Conservation (phyloP, 2,797 vertebrate species). For the Cuculus canorus region DNA sequence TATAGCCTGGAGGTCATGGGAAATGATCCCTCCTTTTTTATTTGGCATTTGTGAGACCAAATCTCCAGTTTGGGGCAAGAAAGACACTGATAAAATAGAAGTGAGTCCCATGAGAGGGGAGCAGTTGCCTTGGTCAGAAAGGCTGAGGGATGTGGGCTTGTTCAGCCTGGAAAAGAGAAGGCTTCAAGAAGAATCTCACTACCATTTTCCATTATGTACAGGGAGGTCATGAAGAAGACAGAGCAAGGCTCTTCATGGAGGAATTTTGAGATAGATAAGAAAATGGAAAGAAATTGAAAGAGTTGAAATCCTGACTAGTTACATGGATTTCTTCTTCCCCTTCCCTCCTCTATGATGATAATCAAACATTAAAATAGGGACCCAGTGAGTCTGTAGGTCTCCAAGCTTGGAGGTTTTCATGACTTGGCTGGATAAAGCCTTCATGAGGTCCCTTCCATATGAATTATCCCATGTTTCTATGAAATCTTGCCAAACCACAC, state of each 20-base stretch:
- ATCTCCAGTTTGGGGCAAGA: background rate
- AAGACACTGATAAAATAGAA: background rate
- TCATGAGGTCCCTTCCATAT: background rate
- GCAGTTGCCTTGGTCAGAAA: background rate
- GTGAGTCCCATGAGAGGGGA: fast-evolving
- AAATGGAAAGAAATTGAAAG: background rate
- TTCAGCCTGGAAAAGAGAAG: background rate
- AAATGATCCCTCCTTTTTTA: background rate
- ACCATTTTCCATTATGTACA: background rate
- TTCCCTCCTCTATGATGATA: background rate
- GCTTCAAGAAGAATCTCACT: background rate
- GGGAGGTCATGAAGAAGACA: background rate
- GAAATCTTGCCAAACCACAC: background rate
- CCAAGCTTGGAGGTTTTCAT: background rate
- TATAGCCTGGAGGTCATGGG: background rate
- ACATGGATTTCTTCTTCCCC: background rate
- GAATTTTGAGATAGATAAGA: background rate
- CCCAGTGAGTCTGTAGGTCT: background rate
- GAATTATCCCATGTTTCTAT: background rate
- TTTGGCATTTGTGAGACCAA: background rate
- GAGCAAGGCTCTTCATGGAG: background rate
- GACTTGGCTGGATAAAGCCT: background rate
- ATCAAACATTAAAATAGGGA: background rate
- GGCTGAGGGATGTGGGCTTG: background rate
- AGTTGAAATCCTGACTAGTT: background rate